Evolutionary conservation across 2,797 vertebrate species (phyloP).

Genomic region (Triplophysa bombifrons): DNA sequence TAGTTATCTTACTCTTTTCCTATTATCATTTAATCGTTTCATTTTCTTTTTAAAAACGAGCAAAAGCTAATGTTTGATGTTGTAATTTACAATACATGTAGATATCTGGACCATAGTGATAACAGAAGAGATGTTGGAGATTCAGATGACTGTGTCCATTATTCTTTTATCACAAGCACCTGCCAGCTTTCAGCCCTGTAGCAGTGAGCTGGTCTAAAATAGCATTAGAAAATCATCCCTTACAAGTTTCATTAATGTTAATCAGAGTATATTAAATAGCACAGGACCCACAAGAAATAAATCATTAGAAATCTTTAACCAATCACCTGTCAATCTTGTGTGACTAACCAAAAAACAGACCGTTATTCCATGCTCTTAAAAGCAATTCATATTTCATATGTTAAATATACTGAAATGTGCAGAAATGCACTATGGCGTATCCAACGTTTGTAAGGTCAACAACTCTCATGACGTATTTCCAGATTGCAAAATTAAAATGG

Average conservation of each 20-base stretch:
- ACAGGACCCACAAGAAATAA: neutral
- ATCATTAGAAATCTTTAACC: too few species aligned
- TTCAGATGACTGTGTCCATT: neutral
- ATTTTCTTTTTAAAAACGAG: conserved; percentile 25
- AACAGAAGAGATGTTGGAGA: conserved; percentile 6
- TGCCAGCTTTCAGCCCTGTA: neutral
- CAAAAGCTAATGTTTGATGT: conserved; percentile 15
- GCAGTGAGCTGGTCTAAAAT: neutral
- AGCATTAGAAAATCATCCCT: neutral
- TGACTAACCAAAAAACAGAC: too few species aligned
- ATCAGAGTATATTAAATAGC: neutral
- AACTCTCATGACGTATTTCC: neutral
- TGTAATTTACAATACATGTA: conserved; percentile 9
- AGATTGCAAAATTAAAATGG: neutral
- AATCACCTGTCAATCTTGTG: too few species aligned
- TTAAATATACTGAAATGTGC: too few species aligned
- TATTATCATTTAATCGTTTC: conserved; percentile 5
- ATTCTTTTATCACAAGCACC: conserved; percentile 1
- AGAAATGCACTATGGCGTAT: too few species aligned
- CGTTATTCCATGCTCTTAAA: too few species aligned
- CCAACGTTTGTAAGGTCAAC: too few species aligned
- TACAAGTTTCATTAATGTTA: neutral
- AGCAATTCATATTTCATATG: too few species aligned
- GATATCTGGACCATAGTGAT: neutral
- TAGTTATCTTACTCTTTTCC: neutral